These are phyloP conservation scores for Sebastolobus alascanus DNA, from an alignment of 2,797 vertebrate species.

Conservation along the genomic window DNA sequence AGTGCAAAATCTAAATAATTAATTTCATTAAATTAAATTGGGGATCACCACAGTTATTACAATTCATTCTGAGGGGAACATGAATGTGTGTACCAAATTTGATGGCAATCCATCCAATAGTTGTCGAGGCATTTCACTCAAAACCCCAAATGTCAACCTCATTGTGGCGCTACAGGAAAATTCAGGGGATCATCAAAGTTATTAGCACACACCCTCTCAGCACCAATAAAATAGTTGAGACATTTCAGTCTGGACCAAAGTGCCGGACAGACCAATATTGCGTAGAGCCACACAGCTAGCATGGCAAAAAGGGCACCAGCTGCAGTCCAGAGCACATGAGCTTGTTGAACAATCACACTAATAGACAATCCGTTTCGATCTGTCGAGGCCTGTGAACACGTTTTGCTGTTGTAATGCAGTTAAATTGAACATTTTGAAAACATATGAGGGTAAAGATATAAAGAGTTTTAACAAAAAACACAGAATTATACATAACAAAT, in stretches of 20 bases:
- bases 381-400: not conserved
- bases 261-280: too few relatives aligned
- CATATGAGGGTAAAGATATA: not conserved
- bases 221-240: not conserved
- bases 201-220: not conserved
- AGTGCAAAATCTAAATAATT: not conserved
- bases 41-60: not conserved
- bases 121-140: not conserved
- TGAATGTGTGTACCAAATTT: not conserved
- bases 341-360: not conserved
- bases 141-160: not conserved
- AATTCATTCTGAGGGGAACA: not conserved
- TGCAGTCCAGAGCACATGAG: not conserved
- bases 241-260: not conserved
- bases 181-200: not conserved
- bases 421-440: constrained; percentile 10
- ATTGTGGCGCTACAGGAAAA: not conserved
- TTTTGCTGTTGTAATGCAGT: constrained; percentile 3
- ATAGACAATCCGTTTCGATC: not conserved
- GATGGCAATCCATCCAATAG: not conserved
- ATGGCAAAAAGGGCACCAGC: not conserved
- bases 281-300: not conserved
- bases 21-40: not conserved
- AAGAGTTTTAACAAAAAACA: not conserved
- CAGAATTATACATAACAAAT: not conserved